Evolutionary conservation across 2,797 vertebrate genomes (phyloP).

Genomic region (Todus mexicanus): DNA sequence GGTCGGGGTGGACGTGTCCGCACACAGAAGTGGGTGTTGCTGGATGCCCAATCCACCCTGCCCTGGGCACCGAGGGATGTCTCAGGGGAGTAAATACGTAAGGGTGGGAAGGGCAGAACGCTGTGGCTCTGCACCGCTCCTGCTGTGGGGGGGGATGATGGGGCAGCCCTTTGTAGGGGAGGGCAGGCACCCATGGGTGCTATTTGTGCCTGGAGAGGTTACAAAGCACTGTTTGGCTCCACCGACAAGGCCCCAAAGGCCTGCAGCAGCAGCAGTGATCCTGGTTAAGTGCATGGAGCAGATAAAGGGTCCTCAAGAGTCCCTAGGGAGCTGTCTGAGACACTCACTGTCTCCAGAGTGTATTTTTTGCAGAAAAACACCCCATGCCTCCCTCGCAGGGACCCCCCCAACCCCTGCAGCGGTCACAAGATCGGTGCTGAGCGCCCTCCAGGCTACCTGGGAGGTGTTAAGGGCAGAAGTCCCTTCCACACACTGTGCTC

Average conservation of each 20-base stretch:
- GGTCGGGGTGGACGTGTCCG: not conserved
- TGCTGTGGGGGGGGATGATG: not conserved
- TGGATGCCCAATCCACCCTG: not conserved
- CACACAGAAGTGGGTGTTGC: slow-evolving; percentile 26
- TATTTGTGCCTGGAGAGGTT: not conserved
- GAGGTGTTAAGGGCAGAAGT: not conserved
- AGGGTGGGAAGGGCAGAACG: not conserved
- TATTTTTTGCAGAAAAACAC: not conserved
- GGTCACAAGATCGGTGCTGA: not conserved
- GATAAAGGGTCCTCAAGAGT: not conserved
- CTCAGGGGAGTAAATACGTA: not conserved
- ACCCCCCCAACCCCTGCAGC: not conserved
- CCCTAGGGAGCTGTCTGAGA: not conserved
- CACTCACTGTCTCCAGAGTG: not conserved
- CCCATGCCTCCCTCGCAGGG: rapidly evolving
- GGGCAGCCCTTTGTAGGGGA: not conserved
- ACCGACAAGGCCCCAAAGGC: not conserved
- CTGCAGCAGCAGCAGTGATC: not conserved
- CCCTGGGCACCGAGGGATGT: not conserved
- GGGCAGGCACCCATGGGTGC: not conserved
- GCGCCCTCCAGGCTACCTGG: rapidly evolving
- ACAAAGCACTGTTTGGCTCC: not conserved
- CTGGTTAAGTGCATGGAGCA: not conserved
- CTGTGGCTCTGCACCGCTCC: rapidly evolving
- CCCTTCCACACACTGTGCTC: not conserved